Evolutionary conservation across 2,113 vertebrate genomes (phyloP).

Genomic region (Hipposideros armiger): DNA sequence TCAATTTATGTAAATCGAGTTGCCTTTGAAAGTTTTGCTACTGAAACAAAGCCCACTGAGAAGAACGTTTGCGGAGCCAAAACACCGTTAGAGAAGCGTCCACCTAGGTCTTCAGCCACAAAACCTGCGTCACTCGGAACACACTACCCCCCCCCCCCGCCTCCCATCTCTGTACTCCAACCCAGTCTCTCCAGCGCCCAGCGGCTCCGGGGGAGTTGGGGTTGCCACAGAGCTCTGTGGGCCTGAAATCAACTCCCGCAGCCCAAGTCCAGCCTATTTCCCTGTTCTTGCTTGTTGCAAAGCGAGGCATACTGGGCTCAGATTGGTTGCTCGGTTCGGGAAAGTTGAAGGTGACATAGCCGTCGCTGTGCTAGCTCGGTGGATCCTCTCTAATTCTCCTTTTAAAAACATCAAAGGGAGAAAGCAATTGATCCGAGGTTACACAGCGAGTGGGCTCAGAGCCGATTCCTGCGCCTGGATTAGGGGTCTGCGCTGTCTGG

Average conservation of each 20-base stretch:
- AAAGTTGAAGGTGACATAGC: not conserved
- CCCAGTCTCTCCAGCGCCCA: too few species aligned
- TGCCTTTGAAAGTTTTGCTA: constrained; percentile 35
- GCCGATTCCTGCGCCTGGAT: not conserved
- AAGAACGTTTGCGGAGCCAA: not conserved
- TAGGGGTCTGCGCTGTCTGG: not conserved
- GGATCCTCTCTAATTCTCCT: not conserved
- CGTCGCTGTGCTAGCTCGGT: not conserved
- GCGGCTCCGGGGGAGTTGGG: not conserved
- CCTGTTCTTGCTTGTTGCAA: not conserved
- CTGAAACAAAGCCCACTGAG: constrained; percentile 23
- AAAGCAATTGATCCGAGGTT: not conserved
- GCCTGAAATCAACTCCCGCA: not conserved
- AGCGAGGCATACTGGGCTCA: not conserved
- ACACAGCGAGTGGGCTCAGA: not conserved
- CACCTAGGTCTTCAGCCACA: not conserved
- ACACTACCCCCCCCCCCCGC: not conserved
- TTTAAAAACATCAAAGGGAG: not conserved
- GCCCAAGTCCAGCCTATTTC: not conserved
- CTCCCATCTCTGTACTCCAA: not conserved
- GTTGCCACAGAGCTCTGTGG: not conserved
- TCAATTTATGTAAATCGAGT: not conserved
- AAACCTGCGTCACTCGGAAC: not conserved
- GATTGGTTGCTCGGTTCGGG: not conserved
- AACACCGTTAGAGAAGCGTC: not conserved